These are phyloP conservation scores for Columba janthina DNA, from an alignment of 2,113 vertebrate genomes.

Conservation along the genomic window DNA sequence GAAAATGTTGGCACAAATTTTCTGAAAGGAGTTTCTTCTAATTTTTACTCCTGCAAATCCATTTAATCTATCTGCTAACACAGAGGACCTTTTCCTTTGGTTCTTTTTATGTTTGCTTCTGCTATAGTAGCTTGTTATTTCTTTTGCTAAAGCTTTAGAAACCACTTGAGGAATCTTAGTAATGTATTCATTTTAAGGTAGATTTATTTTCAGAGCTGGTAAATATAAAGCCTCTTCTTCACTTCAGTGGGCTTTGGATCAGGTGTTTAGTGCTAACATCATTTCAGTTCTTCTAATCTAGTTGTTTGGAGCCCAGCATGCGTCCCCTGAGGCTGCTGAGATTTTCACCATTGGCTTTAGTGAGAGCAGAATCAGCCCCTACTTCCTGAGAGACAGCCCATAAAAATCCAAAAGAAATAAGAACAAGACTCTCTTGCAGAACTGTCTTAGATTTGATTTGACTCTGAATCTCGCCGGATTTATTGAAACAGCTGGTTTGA, in stretches of 20 bases:
- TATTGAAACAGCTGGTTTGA: background rate
- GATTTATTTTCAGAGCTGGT: background rate
- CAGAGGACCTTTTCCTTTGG: conserved; percentile 12
- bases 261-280: background rate
- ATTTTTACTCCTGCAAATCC: background rate
- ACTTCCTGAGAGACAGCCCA: background rate
- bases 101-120: conserved; percentile 11
- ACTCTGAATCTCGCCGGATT: background rate
- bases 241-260: conserved; percentile 23
- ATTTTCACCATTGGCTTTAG: background rate
- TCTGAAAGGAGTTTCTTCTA: background rate
- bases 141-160: conserved; percentile 26
- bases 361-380: background rate
- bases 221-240: conserved; percentile 13
- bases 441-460: background rate
- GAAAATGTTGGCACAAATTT: background rate
- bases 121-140: conserved; percentile 6
- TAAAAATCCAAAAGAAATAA: conserved; percentile 16
- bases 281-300: conserved; percentile 42
- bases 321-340: background rate
- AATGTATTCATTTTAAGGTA: conserved; percentile 39
- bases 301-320: background rate
- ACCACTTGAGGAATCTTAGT: conserved; percentile 32
- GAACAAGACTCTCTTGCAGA: background rate
- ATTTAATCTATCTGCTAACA: background rate